Evolutionary conservation across 2,113 vertebrate species (phyloP), one percentile per base, ranked within the genome.

Genomic region (Phocoena sinus): DNA sequence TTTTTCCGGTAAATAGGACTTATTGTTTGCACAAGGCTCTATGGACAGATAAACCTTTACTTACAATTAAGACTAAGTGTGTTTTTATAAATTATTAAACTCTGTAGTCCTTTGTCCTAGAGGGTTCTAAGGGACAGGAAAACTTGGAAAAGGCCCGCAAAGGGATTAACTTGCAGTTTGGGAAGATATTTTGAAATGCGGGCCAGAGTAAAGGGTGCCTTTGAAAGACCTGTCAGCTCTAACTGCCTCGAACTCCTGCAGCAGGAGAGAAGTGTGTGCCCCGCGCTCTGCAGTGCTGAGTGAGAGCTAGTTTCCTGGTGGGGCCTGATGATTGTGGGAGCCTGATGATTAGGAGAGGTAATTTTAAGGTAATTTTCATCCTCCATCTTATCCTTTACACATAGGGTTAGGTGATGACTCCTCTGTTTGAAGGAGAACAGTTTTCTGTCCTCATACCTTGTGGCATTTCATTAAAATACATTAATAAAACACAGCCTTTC

Each of bases 391-490:
- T 25, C 60, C 13, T 28, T 12, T 41, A 60, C 91, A 31, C 18
- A 12, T 47, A 38, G 76, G 18, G 28, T 53, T 89, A 38, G 84
- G 47, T 65, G 68, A 50, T 65, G 68, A 50, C 25, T 21, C 18
- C 38, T 77, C 3, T 89, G 21, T 88, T 96, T 84, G 71, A 73
- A 89, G 67, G 85, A 93, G 58, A 94, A 31, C 28, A 36, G 2
- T 53, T 92, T 95, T 96, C 89, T 89, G 53, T 93, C 2, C 83
- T 60, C n/a, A 12, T 36, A 41, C 60, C 74, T 96, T 93, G 60
- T 87, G 50, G 41, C 77, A 76, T 83, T 94, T 95, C 44, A 81
- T 36, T 87, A 92, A 93, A 87, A 97, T 88, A 58, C 38, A 50
- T 56, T 73, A 90, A 74, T 87, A 88, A 95, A 94, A 87, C 60